Evolutionary conservation across 2,113 vertebrate species (phyloP).

Genomic region (Alligator mississippiensis): DNA sequence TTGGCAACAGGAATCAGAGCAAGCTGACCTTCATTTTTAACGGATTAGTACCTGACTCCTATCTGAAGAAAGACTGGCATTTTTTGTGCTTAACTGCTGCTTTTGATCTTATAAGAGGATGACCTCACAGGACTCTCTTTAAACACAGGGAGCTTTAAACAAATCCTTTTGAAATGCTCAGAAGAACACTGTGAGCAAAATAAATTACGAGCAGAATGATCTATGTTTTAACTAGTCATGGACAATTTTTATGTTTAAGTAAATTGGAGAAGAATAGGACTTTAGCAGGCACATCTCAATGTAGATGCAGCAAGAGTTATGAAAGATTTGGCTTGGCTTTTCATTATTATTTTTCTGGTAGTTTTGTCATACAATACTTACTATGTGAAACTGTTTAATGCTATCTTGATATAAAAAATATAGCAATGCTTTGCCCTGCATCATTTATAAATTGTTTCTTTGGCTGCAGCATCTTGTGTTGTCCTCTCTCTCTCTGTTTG

Average conservation of each 20-base stretch:
- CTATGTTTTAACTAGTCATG: too few relatives aligned
- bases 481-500: background rate
- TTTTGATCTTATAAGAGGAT: conserved; percentile 9
- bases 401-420: too few relatives aligned
- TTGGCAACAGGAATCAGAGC: conserved; percentile 13
- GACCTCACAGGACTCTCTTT: conserved; percentile 14
- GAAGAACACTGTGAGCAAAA: background rate
- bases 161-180: conserved; percentile 1
- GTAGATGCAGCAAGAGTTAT: background rate
- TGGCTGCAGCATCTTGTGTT: background rate
- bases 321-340: background rate
- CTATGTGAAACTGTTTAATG: too few relatives aligned
- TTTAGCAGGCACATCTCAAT: too few relatives aligned
- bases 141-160: conserved; percentile 21
- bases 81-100: conserved; percentile 1
- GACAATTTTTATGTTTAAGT: too few relatives aligned
- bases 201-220: too few relatives aligned
- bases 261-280: too few relatives aligned
- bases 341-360: too few relatives aligned
- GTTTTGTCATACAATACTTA: too few relatives aligned
- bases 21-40: background rate
- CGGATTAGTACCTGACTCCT: conserved; percentile 5
- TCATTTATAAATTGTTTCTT: background rate
- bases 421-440: background rate
- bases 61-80: conserved; percentile 8